A percentile compares a stretch with the other conserved stretches of the same genome.
phyloP scores from a whole-genome alignment of 2,797 vertebrate species.

The Phataginus tetradactyla region DNA sequence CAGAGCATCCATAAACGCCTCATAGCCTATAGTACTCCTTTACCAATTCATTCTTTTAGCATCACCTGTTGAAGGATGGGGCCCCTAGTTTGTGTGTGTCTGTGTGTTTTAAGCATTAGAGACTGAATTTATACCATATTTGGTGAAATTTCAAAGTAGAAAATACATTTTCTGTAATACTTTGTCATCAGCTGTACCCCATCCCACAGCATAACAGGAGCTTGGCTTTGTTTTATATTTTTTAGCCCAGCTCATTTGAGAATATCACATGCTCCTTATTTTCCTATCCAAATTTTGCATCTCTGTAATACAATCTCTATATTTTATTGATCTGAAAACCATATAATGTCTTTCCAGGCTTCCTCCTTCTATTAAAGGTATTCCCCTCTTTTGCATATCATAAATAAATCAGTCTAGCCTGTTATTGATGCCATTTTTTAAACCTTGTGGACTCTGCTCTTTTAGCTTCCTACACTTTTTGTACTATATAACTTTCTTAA shows the following conservation, averaged over 20 bases:
- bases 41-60: neutral
- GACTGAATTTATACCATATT: neutral
- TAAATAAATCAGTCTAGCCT: constrained; percentile 1
- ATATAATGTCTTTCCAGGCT: neutral
- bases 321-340: constrained; percentile 4
- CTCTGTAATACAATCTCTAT: neutral
- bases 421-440: neutral
- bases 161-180: constrained; percentile 20
- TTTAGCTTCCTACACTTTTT: constrained; percentile 12
- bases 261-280: neutral
- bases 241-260: neutral
- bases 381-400: constrained; percentile 2
- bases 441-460: neutral
- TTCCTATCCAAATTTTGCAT: neutral
- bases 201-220: neutral
- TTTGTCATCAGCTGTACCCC: neutral
- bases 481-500: neutral
- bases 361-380: neutral
- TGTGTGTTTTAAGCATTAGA: constrained; percentile 1
- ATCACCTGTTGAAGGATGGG: neutral
- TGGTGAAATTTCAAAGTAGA: constrained; percentile 5
- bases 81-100: neutral
- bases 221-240: neutral
- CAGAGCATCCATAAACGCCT: neutral
- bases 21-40: neutral